Evolutionary conservation across 2,888 invertebrate species (phyloP).

Genomic region (Agonopterix arenella): DNA sequence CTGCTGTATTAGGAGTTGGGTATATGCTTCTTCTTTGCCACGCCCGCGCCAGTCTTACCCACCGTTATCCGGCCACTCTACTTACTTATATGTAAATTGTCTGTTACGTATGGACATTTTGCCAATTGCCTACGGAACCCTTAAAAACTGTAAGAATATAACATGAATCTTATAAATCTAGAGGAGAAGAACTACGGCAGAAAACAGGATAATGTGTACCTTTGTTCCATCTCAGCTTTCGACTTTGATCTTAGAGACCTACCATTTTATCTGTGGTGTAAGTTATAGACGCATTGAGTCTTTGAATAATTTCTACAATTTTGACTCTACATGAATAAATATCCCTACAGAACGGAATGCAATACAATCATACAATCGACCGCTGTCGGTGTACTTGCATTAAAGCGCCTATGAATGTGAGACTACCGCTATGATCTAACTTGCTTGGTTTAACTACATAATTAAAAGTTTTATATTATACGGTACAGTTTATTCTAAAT

Average conservation of each 20-base stretch:
- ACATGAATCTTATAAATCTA: slow-evolving; percentile 2
- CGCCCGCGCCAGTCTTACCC: too few species aligned
- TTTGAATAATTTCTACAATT: background rate
- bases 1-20: too few species aligned
- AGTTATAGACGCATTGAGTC: slow-evolving; percentile 13
- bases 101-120: too few species aligned
- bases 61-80: too few species aligned
- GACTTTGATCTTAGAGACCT: slow-evolving; percentile 36
- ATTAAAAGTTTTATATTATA: too few species aligned
- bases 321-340: background rate
- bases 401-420: background rate
- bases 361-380: background rate
- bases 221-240: slow-evolving; percentile 44
- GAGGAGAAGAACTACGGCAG: slow-evolving; percentile 12
- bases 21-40: too few species aligned
- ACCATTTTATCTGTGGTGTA: slow-evolving; percentile 26
- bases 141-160: background rate
- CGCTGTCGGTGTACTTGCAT: background rate
- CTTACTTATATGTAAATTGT: too few species aligned
- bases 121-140: too few species aligned
- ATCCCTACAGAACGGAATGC: background rate
- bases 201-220: slow-evolving; percentile 52
- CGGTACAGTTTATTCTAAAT: too few species aligned
- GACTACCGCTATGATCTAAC: background rate
- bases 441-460: background rate